Conservation (phyloP, 2,888 invertebrate genomes). For the Clusia tigrina region DNA sequence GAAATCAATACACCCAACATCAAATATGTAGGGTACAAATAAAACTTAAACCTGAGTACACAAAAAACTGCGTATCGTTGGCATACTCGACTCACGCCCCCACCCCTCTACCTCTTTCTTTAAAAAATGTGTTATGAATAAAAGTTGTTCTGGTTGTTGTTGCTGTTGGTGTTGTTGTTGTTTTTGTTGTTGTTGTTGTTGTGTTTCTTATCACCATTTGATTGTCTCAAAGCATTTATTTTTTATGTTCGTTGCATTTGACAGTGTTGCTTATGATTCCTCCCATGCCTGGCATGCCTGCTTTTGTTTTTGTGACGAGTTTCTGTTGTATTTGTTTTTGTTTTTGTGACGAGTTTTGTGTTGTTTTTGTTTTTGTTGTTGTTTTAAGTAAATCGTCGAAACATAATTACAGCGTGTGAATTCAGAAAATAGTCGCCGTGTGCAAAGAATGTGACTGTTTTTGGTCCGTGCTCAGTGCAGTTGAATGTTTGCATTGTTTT, state of each 20-base stretch:
- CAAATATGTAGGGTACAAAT: too few species aligned
- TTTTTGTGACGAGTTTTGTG: neutral
- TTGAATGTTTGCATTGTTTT: too few species aligned
- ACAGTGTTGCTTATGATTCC: neutral
- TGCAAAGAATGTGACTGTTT: too few species aligned
- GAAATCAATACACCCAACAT: too few species aligned
- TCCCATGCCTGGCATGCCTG: neutral
- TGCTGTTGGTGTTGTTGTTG: neutral
- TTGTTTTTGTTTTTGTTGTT: neutral
- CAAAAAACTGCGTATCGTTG: too few species aligned
- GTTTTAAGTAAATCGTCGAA: neutral
- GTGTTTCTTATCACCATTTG: neutral
- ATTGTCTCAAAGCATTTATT: neutral
- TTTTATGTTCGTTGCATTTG: conserved; percentile 4
- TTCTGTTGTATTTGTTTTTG: neutral
- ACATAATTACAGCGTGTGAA: too few species aligned
- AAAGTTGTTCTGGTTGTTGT: neutral
- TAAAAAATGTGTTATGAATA: too few species aligned
- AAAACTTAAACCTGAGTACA: too few species aligned
- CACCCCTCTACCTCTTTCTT: too few species aligned
- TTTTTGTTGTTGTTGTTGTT: neutral
- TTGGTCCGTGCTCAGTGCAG: too few species aligned
- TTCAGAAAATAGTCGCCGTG: too few species aligned
- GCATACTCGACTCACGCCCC: too few species aligned
- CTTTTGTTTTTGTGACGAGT: neutral